phyloP scores from a whole-genome alignment of 2,888 invertebrate genomes.

The Therioaphis trifolii region DNA sequence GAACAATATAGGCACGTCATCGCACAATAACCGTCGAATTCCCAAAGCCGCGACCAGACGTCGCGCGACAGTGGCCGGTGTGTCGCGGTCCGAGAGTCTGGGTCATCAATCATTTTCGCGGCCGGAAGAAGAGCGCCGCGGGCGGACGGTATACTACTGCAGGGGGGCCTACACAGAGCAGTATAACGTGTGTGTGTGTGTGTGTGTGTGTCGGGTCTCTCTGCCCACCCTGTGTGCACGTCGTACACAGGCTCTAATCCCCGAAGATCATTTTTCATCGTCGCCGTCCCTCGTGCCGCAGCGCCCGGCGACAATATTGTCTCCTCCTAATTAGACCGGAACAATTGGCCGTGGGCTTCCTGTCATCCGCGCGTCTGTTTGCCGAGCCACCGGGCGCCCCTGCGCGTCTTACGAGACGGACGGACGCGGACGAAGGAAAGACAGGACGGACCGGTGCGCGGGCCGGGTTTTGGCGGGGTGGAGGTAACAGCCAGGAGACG shows the following conservation, averaged over 20 bases:
- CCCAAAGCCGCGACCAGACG: no score
- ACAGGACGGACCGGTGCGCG: neutral
- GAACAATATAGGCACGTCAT: no score
- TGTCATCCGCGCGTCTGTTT: neutral
- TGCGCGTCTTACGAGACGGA: no score
- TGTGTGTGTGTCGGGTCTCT: no score
- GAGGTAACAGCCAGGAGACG: neutral
- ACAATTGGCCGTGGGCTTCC: slow-evolving; percentile 48
- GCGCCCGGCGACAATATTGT: slow-evolving; percentile 19
- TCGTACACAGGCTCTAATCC: neutral
- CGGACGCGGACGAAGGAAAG: no score
- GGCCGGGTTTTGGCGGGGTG: neutral
- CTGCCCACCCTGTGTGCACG: no score
- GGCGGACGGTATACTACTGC: neutral
- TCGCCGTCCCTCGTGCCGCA: neutral
- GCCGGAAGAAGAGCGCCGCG: neutral
- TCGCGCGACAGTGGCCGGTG: neutral
- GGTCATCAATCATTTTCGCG: slow-evolving; percentile 22
- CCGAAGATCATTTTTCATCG: slow-evolving; percentile 53
- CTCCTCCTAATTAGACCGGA: slow-evolving; percentile 50
- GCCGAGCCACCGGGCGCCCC: no score
- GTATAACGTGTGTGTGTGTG: no score
- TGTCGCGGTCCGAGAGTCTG: neutral
- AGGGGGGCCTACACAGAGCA: no score
- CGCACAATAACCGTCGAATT: no score